Percentiles rank a stretch among this genome's conserved stretches.
phyloP scores from a whole-genome alignment of 2,888 invertebrate species.

The Clepsis dumicolana region DNA sequence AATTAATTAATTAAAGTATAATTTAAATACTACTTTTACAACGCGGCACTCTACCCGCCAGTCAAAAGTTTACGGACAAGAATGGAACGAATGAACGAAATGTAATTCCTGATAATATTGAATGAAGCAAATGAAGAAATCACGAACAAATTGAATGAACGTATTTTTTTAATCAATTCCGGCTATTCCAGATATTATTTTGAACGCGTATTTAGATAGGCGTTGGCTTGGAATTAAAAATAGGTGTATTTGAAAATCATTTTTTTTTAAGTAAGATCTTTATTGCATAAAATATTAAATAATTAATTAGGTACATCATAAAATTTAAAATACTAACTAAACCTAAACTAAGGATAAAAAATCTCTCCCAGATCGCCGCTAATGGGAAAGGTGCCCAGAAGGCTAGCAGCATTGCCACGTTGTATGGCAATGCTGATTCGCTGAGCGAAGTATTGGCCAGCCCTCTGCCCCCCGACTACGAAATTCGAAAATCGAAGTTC shows the following conservation, averaged over 20 bases:
- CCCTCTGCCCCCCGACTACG: too few species aligned
- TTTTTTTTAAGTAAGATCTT: too few species aligned
- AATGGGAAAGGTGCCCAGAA: too few species aligned
- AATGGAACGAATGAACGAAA: slow-evolving; percentile 17
- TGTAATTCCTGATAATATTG: neutral
- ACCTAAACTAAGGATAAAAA: too few species aligned
- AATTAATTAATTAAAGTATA: slow-evolving; percentile 15
- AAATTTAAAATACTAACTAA: too few species aligned
- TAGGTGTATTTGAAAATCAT: too few species aligned
- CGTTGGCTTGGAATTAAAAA: neutral
- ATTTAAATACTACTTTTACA: slow-evolving; percentile 29
- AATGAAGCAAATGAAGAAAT: neutral
- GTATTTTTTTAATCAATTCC: neutral
- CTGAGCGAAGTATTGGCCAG: too few species aligned
- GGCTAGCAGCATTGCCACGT: too few species aligned
- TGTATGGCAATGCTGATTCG: too few species aligned
- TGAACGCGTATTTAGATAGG: neutral
- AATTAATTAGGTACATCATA: too few species aligned
- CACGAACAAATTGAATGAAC: slow-evolving; percentile 22
- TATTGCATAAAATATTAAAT: neutral
- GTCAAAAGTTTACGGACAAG: slow-evolving; percentile 9
- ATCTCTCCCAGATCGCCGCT: too few species aligned
- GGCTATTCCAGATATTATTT: slow-evolving; percentile 1
- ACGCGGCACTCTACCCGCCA: slow-evolving; percentile 22
- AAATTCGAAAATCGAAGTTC: too few species aligned